Evolutionary conservation across 2,888 invertebrate species (phyloP).

Genomic region (Toxonevra muliebris): DNA sequence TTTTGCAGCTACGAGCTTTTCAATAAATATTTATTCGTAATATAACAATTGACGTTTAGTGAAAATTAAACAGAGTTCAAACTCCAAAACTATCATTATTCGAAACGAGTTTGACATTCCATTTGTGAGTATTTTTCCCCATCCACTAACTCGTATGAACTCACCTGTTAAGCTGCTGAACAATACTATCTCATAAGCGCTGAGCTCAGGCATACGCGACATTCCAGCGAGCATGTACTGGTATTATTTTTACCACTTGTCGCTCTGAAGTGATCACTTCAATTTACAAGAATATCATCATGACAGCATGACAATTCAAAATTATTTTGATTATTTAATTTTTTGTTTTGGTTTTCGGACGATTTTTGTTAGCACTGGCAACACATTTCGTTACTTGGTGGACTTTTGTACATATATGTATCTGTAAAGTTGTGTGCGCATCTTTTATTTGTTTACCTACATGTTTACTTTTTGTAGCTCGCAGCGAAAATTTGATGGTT

Average conservation of each 20-base stretch:
- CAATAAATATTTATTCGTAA: too few species aligned
- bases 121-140: too few species aligned
- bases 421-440: not conserved
- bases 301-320: constrained; percentile 29
- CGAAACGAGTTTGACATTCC: too few species aligned
- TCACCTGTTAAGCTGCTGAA: too few species aligned
- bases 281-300: constrained; percentile 25
- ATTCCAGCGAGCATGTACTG: not conserved
- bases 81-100: too few species aligned
- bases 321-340: constrained; percentile 23
- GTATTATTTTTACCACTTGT: constrained; percentile 15
- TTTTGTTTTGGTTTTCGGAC: not conserved
- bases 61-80: too few species aligned
- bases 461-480: not conserved
- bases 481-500: constrained; percentile 30
- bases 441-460: constrained; percentile 3
- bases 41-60: too few species aligned
- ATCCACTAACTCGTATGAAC: too few species aligned
- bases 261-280: constrained; percentile 12
- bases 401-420: too few species aligned
- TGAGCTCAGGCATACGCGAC: not conserved
- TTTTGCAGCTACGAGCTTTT: too few species aligned
- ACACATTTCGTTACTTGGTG: not conserved
- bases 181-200: too few species aligned
- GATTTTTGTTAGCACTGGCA: constrained; percentile 5